Base-by-base conservation (phyloP, 2,797 vertebrate species). In the Staurois parvus region DNA sequence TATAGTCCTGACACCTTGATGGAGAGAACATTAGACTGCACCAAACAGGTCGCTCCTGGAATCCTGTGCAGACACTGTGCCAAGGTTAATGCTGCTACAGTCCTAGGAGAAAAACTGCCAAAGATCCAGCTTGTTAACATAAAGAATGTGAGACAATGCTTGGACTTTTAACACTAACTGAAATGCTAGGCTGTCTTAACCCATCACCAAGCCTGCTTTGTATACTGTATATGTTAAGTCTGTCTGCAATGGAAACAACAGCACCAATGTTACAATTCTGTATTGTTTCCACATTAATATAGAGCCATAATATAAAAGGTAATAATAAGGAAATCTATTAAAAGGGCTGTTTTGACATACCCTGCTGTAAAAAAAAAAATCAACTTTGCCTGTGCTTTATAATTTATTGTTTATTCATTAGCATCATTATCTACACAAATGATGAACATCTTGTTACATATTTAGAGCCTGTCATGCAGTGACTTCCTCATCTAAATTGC, bases 11-110 rank as follows among this genome's bases (percentile, higher is more conserved):
- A 68, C 87, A 74, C 67, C 74, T 72, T 84, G 34, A 28, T 76
- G 85, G 79, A 37, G 74, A 24, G 32, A 34, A 75, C 64, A 76
- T 91, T 85, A 64, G 29, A 79, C 72, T 59, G 24, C 45, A 42
- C 77, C 68, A 81, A 85, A 85, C 76, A 73, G 42, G 73, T 79
- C 69, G 85, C 83, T 87, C 42, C 45, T 81, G 81, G 83, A 86
- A 78, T 86, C 68, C 42, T 52, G 42, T 69, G 66, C 85, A 79
- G 56, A 87, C 68, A 56, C 32, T 48, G 37, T 79, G 81, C 85
- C 85, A 87, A 87, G 85, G 85, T 87, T 87, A 86, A 79, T 86
- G 80, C 75, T 73, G 11, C 67, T 29, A 21, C 66, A 56, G 79
- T 26, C 74, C 68, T 66, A 28, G 29, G 74, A 79, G 75, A 83